A percentile compares a stretch with the other conserved stretches of the same genome.
Evolutionary conservation across 1,140 invertebrate species (phyloP).

Genomic region (Zaprionus lachaisei): DNA sequence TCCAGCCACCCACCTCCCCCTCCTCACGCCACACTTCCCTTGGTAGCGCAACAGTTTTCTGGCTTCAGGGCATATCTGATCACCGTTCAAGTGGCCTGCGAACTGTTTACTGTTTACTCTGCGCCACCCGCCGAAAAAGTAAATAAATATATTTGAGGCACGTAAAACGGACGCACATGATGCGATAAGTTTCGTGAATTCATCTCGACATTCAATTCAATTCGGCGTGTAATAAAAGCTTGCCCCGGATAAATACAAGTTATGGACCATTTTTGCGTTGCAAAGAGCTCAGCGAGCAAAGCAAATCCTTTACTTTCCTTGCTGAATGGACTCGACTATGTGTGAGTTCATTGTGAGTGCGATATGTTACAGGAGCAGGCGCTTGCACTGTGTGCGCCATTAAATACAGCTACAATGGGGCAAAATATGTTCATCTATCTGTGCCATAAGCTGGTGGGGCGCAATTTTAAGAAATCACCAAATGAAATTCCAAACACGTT

Average conservation of each 20-base stretch:
- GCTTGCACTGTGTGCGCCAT: conserved; percentile 34
- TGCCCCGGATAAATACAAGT: conserved; percentile 48
- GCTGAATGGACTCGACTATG: conserved; percentile 4
- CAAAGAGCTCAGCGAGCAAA: conserved; percentile 1
- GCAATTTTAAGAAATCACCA: conserved; percentile 22
- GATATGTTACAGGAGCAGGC: conserved; percentile 10
- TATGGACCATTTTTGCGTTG: conserved; percentile 43
- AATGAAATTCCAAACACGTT: conserved; percentile 67
- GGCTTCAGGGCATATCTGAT: background rate
- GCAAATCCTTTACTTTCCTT: conserved; percentile 38
- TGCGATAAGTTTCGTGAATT: conserved; percentile 54
- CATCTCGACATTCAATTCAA: conserved; percentile 44
- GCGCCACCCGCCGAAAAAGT: background rate
- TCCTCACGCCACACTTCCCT: background rate
- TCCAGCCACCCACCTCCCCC: too few relatives aligned
- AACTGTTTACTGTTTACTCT: conserved; percentile 15
- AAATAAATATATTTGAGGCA: conserved; percentile 50
- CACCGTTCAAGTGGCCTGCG: conserved; percentile 10
- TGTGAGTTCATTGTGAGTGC: conserved; percentile 2
- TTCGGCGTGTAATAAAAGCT: conserved; percentile 46
- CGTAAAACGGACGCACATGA: conserved; percentile 51
- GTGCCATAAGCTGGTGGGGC: conserved; percentile 15
- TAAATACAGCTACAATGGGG: conserved; percentile 60
- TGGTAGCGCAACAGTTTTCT: conserved; percentile 33
- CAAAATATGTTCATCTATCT: conserved; percentile 50